Conservation (phyloP, 2,888 invertebrate genomes). For the Psylliodes chrysocephalus region DNA sequence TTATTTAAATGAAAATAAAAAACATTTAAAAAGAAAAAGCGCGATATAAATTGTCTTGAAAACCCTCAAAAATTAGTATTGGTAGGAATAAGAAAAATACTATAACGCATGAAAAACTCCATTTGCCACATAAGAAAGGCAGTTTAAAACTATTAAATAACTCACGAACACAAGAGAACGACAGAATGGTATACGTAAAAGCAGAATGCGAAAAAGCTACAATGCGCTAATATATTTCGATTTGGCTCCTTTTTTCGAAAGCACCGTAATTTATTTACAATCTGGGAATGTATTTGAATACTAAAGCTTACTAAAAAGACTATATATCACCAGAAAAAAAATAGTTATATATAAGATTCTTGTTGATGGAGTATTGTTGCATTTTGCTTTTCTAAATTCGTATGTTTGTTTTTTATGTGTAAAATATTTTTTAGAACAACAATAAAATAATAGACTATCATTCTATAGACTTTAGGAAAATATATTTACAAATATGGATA, state of each 20-base stretch:
- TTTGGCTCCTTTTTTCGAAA: neutral
- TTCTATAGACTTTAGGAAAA: too few species aligned
- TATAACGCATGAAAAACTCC: neutral
- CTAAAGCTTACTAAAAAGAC: neutral
- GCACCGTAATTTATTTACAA: neutral
- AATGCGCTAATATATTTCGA: conserved; percentile 3
- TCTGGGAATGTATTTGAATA: conserved; percentile 1
- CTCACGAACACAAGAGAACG: neutral
- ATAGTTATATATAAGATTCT: neutral
- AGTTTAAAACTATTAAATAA: conserved; percentile 2
- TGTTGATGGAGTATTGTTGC: too few species aligned
- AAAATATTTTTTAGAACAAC: too few species aligned
- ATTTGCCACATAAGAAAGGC: neutral
- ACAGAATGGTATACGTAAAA: neutral
- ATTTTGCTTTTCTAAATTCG: too few species aligned
- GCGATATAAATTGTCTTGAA: too few species aligned
- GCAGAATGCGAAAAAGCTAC: neutral
- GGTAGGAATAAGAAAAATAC: neutral
- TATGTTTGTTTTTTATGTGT: too few species aligned
- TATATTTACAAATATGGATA: too few species aligned
- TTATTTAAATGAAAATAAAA: too few species aligned
- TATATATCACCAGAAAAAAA: neutral
- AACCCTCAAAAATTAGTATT: neutral
- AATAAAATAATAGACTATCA: too few species aligned
- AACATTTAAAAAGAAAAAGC: too few species aligned